These are phyloP conservation scores for Halcyon malimbica DNA, from an alignment of 2,113 vertebrate species.

Conservation along the genomic window DNA sequence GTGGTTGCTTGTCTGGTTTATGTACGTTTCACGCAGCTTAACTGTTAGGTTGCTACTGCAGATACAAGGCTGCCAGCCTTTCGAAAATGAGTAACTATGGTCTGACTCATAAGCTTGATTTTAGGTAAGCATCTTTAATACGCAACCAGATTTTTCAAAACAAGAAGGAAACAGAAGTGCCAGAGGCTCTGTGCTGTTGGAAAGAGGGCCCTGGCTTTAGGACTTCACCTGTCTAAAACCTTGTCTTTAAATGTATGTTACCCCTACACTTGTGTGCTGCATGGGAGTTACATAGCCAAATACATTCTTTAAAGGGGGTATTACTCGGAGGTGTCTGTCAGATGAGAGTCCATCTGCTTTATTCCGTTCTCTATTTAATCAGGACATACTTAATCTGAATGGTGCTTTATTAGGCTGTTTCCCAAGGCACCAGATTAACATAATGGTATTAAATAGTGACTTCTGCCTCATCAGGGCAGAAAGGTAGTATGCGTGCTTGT, in stretches of 20 bases:
- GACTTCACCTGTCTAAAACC: not conserved
- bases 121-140: not conserved
- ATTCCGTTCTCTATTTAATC: not conserved
- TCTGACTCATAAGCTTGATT: constrained; percentile 12
- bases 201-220: not conserved
- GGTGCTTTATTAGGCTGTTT: constrained; percentile 23
- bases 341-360: not conserved
- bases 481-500: not conserved
- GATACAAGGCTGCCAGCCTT: not conserved
- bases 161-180: not conserved
- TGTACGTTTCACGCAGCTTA: not conserved
- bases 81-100: not conserved
- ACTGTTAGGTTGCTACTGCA: constrained; percentile 5
- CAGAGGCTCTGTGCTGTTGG: not conserved
- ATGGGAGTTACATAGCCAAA: not conserved
- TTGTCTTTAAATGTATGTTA: not conserved
- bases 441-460: not conserved
- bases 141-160: constrained; percentile 15
- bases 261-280: not conserved
- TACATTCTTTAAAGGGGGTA: not conserved
- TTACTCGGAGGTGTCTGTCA: not conserved
- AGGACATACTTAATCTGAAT: not conserved
- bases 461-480: not conserved
- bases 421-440: not conserved
- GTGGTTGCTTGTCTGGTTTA: not conserved